Conservation (phyloP, 2,113 vertebrate species). For the Psilopsiagon aymara region DNA sequence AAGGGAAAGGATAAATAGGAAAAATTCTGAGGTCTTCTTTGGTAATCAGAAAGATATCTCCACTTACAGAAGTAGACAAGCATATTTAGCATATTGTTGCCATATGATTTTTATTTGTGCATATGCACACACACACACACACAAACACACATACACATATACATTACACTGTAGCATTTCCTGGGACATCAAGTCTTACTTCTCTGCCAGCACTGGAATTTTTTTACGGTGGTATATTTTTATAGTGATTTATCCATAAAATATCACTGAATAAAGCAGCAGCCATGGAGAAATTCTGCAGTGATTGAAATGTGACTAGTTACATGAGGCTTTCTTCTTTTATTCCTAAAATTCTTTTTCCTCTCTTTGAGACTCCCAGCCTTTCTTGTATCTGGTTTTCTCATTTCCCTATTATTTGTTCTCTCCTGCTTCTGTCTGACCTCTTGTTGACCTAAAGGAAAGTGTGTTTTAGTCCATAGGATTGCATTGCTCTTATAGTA, state of each 20-base stretch:
- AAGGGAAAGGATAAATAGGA: background rate
- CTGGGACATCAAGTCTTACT: background rate
- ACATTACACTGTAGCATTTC: background rate
- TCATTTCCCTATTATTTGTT: conserved; percentile 29
- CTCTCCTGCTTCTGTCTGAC: background rate
- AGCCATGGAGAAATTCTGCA: background rate
- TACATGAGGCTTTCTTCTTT: background rate
- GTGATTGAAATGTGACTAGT: background rate
- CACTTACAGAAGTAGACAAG: background rate
- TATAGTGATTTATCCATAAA: background rate
- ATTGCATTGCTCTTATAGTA: conserved; percentile 1
- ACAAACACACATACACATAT: background rate
- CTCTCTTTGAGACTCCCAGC: background rate
- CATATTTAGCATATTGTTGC: background rate
- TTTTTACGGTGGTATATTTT: background rate
- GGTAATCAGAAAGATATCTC: background rate
- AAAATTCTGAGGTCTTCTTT: background rate
- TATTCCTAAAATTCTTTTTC: background rate
- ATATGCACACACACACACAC: background rate
- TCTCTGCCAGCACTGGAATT: background rate
- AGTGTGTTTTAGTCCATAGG: background rate
- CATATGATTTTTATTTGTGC: background rate
- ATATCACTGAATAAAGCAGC: background rate
- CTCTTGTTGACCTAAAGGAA: conserved; percentile 3
- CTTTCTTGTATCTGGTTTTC: conserved; percentile 1